Conservation (phyloP, 2,888 invertebrate genomes). For the Liposcelis brunnea region DNA sequence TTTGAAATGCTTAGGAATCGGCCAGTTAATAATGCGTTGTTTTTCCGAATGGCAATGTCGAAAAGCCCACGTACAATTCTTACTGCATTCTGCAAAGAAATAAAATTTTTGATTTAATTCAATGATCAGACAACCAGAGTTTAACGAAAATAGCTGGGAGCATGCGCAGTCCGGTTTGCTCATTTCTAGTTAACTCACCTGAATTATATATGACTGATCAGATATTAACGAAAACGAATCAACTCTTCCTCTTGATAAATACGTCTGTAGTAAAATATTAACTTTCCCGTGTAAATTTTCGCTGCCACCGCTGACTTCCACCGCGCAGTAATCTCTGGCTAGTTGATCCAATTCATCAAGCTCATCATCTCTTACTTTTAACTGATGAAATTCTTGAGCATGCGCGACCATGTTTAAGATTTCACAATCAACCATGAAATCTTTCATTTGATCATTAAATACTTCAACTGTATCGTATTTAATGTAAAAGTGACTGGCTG, state of each 20-base stretch:
- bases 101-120: neutral
- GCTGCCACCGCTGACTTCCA: constrained; percentile 61
- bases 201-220: constrained; percentile 75
- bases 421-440: constrained; percentile 70
- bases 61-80: constrained; percentile 84
- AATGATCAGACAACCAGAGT: constrained; percentile 1
- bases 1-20: constrained; percentile 74
- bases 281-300: constrained; percentile 91
- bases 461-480: constrained; percentile 88
- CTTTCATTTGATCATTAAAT: constrained; percentile 66
- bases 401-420: constrained; percentile 80
- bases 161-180: neutral
- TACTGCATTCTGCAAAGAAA: constrained; percentile 56
- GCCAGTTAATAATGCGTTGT: constrained; percentile 77
- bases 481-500: constrained; percentile 95
- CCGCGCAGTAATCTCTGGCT: constrained; percentile 51
- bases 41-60: constrained; percentile 77
- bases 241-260: constrained; percentile 63
- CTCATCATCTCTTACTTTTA: constrained; percentile 93
- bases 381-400: constrained; percentile 87
- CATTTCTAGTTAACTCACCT: constrained; percentile 33
- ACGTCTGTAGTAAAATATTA: constrained; percentile 83
- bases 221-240: constrained; percentile 74
- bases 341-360: constrained; percentile 73
- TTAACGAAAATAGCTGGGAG: too few relatives aligned